Percentiles rank a stretch among this genome's conserved stretches.
Evolutionary conservation across 2,113 vertebrate genomes (phyloP).

Genomic region (Hyperoodon ampullatus): DNA sequence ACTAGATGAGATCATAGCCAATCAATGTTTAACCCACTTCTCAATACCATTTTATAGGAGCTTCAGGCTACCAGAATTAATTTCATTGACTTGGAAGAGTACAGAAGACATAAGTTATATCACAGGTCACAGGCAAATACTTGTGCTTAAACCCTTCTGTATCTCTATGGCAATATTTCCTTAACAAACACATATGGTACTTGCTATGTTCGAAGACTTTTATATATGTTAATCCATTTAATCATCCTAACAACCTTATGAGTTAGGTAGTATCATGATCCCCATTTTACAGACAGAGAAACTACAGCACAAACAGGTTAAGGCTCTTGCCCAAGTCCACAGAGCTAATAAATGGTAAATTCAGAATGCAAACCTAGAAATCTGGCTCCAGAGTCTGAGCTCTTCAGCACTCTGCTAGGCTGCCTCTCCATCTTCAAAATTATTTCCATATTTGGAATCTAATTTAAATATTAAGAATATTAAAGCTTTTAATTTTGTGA

Average conservation of each 20-base stretch:
- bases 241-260: background rate
- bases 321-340: background rate
- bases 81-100: background rate
- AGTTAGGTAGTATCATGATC: background rate
- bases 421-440: background rate
- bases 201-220: background rate
- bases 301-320: background rate
- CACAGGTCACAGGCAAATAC: background rate
- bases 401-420: background rate
- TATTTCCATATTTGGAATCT: constrained; percentile 1
- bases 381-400: background rate
- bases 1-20: background rate
- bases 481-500: background rate
- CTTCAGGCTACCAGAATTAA: background rate
- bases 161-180: constrained; percentile 2
- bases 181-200: background rate
- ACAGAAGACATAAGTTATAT: background rate
- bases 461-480: background rate
- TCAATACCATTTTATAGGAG: background rate
- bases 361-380: background rate
- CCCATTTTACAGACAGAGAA: background rate
- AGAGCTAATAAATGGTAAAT: background rate
- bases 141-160: background rate
- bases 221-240: constrained; percentile 11
- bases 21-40: background rate